Evolutionary conservation across 2,888 invertebrate species (phyloP), one percentile per base, ranked within the genome.

Genomic region (Entomobrya multifasciata): DNA sequence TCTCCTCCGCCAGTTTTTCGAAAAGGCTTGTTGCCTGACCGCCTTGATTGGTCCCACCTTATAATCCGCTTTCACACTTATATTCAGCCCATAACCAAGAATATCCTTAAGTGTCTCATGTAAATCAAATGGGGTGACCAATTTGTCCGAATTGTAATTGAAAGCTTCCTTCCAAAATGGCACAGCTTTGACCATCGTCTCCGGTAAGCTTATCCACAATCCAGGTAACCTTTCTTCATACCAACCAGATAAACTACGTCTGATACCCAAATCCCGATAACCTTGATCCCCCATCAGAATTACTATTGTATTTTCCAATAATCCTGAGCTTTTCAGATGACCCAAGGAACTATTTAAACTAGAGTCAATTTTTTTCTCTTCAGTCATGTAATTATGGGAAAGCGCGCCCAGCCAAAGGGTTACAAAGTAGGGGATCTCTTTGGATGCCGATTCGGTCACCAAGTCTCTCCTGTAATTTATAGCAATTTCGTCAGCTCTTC

Each of bases 171-270:
- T 6, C 86, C 87, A 88, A 3, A 49, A 11, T 15, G 87, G 83
- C 20, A 17, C 60, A 17, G 27, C 65, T 15, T 62, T 55, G 11
- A 15, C 36, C 11, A 89, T n/a, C n/a, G 27, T 27, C 5, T 52
- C 62, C 11, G 90, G 88, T 5, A 90, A 20, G 30, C 82, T 86
- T 10, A 86, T 77, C 89, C 84, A 90, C 15, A 89, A 78, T 27
- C 79, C 81, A n/a, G 88, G 88, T 11, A 89, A 79, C 52, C 89
- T 90, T 47, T 89, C 90, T 62, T 88, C 87, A 79, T 87, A 94
- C 94, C 96, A 96, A 0, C 96, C 96, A 36, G 95, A 94, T 88
- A 94, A 93, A 2, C 95, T 94, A 85, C 94, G 93, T 2, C 96
- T 93, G 47, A 95, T 94, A 15, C 94, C 94, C 0, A 96, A 96